Percentiles rank a stretch among this genome's conserved stretches.
These are phyloP conservation scores for Tenualosa thibaudeaui DNA, from an alignment of 2,797 vertebrate genomes.

Conservation along the genomic window DNA sequence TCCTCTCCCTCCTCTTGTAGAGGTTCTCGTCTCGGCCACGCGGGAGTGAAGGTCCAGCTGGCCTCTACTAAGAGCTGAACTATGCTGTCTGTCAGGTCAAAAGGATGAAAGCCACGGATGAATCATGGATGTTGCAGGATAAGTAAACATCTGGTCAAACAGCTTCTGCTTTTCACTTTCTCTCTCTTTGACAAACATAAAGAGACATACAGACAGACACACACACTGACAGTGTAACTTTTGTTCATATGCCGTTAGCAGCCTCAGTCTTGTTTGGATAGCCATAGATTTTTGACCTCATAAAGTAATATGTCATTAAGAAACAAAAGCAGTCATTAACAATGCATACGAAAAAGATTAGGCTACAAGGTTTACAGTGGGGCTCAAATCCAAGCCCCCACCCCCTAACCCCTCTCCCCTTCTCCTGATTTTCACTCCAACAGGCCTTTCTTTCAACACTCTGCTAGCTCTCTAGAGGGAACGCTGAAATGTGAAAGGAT, in stretches of 20 bases:
- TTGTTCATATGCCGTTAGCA: background rate
- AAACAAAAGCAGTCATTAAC: background rate
- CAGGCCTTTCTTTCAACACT: no score
- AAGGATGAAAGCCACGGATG: background rate
- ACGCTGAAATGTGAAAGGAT: no score
- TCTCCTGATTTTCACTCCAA: no score
- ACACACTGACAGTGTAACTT: background rate
- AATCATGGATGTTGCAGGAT: background rate
- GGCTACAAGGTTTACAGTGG: no score
- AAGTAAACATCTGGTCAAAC: slow-evolving; percentile 10
- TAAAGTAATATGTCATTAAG: background rate
- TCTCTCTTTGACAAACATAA: background rate
- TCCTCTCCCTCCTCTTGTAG: background rate
- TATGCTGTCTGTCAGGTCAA: slow-evolving; percentile 2
- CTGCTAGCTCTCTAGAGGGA: no score
- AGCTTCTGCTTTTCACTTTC: background rate
- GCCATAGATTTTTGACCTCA: background rate
- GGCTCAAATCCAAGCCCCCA: no score
- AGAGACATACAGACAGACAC: background rate
- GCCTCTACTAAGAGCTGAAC: background rate
- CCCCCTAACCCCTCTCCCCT: no score
- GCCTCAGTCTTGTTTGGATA: background rate
- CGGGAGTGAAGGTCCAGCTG: background rate
- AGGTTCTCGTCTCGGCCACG: background rate
- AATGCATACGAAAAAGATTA: background rate